Percentiles rank a stretch among this genome's conserved stretches.
These are phyloP conservation scores for Loripinus fragilis DNA, from an alignment of 2,888 invertebrate genomes.

Conservation along the genomic window DNA sequence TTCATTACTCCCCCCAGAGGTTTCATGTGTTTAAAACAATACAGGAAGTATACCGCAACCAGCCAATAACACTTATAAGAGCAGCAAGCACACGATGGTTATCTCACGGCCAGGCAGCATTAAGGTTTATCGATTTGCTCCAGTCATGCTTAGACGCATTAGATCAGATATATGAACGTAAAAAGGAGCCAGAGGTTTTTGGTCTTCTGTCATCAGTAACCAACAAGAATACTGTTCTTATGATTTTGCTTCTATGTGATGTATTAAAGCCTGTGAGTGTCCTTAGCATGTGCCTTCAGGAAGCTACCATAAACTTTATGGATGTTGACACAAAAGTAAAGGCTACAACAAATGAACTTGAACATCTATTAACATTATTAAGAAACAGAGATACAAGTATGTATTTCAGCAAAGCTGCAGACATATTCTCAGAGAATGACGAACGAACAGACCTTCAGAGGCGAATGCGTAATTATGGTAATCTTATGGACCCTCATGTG, in stretches of 20 bases:
- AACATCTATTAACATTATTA: neutral
- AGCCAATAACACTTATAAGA: conserved; percentile 28
- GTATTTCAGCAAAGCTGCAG: neutral
- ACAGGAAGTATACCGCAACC: conserved; percentile 35
- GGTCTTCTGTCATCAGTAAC: conserved; percentile 21
- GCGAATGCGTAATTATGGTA: conserved; percentile 4
- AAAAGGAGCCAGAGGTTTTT: conserved; percentile 29
- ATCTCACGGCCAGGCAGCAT: conserved; percentile 18
- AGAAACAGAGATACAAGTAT: neutral
- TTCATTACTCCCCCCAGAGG: conserved; percentile 36
- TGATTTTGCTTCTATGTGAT: conserved; percentile 36
- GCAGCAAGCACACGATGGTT: conserved; percentile 50
- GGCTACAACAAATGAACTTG: neutral
- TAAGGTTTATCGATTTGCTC: conserved; percentile 31
- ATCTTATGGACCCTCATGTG: conserved; percentile 2
- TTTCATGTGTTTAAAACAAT: conserved; percentile 37
- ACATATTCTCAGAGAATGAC: conserved; percentile 35
- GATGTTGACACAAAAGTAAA: neutral
- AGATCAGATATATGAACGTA: conserved; percentile 33
- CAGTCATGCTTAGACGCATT: conserved; percentile 32
- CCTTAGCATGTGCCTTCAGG: conserved; percentile 27
- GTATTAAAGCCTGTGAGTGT: conserved; percentile 33
- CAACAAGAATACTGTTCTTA: conserved; percentile 25
- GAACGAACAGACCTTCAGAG: conserved; percentile 35
- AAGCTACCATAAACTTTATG: conserved; percentile 31